These are phyloP conservation scores for Sylvilagus floridanus DNA, from an alignment of 2,797 vertebrate species.

Conservation along the genomic window DNA sequence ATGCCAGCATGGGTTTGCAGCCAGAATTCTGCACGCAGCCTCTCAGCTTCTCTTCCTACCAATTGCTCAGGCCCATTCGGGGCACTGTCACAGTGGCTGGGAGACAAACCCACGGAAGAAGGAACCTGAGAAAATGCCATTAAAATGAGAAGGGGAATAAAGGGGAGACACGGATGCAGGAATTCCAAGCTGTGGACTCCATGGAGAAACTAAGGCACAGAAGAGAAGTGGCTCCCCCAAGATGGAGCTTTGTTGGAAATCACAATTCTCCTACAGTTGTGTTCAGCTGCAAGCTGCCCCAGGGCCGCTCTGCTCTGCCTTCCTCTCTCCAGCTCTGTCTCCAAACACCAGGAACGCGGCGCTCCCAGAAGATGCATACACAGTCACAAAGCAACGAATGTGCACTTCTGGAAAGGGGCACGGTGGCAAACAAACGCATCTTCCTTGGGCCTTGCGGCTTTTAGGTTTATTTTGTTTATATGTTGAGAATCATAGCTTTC, in stretches of 20 bases:
- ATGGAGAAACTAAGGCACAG: background rate
- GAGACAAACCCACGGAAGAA: background rate
- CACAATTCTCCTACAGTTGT: background rate
- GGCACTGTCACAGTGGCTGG: background rate
- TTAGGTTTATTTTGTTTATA: background rate
- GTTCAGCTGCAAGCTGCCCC: background rate
- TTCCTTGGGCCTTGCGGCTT: background rate
- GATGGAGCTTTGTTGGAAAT: rapidly evolving
- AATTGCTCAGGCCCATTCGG: rapidly evolving
- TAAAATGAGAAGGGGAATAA: background rate
- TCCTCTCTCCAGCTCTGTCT: background rate
- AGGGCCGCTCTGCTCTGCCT: background rate
- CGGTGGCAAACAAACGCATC: background rate
- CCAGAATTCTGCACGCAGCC: background rate
- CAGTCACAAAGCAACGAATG: rapidly evolving
- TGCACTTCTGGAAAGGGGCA: background rate
- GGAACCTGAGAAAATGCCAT: background rate
- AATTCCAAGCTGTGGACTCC: background rate
- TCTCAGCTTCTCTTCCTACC: rapidly evolving
- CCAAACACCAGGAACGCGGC: background rate
- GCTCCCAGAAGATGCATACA: too few relatives aligned
- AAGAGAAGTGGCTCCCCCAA: background rate
- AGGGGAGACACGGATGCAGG: rapidly evolving
- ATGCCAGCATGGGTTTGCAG: background rate
- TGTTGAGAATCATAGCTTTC: background rate